phyloP scores from a whole-genome alignment of 2,113 vertebrate genomes.

The Arenaria interpres region DNA sequence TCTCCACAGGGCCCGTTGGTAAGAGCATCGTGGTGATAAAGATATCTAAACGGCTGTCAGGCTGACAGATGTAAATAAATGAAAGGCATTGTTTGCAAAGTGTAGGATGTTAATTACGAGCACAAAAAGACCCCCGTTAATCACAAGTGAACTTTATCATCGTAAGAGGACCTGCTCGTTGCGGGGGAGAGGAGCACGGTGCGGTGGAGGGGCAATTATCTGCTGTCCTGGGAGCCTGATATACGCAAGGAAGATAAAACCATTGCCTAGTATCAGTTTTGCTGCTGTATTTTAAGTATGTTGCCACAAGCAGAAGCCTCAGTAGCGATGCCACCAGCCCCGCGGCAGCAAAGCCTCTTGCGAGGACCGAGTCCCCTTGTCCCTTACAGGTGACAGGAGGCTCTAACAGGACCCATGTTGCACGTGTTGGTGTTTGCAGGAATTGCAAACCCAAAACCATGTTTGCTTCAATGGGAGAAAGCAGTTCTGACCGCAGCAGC shows the following conservation, averaged over 20 bases:
- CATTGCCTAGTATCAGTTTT: accelerated
- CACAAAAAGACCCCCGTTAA: not conserved
- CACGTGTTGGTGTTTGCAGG: not conserved
- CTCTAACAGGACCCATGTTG: not conserved
- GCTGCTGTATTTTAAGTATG: not conserved
- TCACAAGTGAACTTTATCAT: not conserved
- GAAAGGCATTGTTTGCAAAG: not conserved
- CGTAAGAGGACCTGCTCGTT: accelerated
- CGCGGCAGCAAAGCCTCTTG: not conserved
- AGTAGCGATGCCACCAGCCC: not conserved
- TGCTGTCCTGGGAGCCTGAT: not conserved
- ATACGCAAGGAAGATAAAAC: accelerated
- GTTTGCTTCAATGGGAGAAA: not conserved
- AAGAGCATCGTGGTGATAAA: not conserved
- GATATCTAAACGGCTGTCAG: not conserved
- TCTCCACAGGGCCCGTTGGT: not conserved
- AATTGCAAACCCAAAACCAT: not conserved
- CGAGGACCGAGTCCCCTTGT: not conserved
- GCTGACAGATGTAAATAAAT: not conserved
- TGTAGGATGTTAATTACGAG: not conserved
- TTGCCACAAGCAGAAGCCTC: not conserved
- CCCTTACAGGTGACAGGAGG: not conserved
- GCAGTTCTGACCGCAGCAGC: not conserved
- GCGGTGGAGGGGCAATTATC: too few species aligned
- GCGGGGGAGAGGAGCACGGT: accelerated